Conservation (phyloP, 2,113 vertebrate genomes). For the Equus przewalskii region DNA sequence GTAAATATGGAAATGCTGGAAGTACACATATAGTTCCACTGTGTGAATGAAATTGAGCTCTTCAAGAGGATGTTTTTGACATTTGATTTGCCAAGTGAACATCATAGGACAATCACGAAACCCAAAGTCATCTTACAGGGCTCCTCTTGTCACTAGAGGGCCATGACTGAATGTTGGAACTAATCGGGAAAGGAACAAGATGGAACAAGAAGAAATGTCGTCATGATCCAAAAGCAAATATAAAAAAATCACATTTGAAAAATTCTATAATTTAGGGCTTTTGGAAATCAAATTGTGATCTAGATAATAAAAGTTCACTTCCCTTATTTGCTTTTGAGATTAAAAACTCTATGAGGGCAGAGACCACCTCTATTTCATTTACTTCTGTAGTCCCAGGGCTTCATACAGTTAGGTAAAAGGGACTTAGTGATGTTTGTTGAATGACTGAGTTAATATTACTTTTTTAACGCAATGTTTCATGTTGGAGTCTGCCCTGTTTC, state of each 20-base stretch:
- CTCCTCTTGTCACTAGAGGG: not conserved
- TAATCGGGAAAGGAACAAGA: not conserved
- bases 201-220: not conserved
- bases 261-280: not conserved
- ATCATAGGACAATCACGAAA: not conserved
- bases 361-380: not conserved
- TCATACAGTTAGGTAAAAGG: not conserved
- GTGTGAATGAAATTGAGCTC: not conserved
- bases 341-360: not conserved
- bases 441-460: not conserved
- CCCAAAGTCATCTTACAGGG: not conserved
- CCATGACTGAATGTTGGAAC: not conserved
- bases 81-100: not conserved
- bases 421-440: not conserved
- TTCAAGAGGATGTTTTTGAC: not conserved
- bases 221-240: not conserved
- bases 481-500: not conserved
- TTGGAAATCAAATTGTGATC: not conserved
- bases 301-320: not conserved
- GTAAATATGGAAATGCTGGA: not conserved
- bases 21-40: not conserved
- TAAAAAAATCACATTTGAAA: not conserved
- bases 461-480: not conserved
- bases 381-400: not conserved
- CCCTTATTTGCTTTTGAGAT: conserved; percentile 28